Conservation (phyloP, 2,888 invertebrate genomes). For the Hanleya hanleyi region DNA sequence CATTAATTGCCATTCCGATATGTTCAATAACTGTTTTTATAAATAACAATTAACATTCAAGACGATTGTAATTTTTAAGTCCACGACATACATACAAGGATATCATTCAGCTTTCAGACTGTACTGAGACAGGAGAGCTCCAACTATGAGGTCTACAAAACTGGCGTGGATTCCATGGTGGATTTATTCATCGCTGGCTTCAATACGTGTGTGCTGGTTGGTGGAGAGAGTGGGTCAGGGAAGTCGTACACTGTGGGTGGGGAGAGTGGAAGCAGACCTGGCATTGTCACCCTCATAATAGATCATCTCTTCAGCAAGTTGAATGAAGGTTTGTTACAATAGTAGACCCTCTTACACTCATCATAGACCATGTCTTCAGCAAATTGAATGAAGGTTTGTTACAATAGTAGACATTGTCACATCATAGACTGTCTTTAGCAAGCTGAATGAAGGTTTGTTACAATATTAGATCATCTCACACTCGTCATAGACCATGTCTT, state of each 20-base stretch:
- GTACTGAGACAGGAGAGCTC: conserved; percentile 55
- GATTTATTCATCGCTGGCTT: conserved; percentile 67
- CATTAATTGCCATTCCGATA: too few species aligned
- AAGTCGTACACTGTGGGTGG: conserved; percentile 67
- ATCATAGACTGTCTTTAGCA: too few species aligned
- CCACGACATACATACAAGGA: not conserved
- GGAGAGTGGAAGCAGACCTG: conserved; percentile 55
- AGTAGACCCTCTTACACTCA: too few species aligned
- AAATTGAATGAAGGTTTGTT: too few species aligned
- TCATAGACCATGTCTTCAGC: too few species aligned
- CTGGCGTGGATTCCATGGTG: conserved; percentile 59
- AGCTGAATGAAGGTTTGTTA: too few species aligned
- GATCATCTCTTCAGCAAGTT: conserved; percentile 64
- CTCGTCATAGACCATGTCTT: too few species aligned
- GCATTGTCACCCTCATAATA: conserved; percentile 61
- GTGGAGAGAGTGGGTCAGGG: conserved; percentile 68
- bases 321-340: conserved; percentile 54
- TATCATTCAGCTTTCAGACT: conserved; percentile 54
- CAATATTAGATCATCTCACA: too few species aligned
- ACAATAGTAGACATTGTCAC: too few species aligned
- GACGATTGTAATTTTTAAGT: too few species aligned
- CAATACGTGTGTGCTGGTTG: conserved; percentile 65
- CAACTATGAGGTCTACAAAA: conserved; percentile 61
- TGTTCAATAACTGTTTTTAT: too few species aligned
- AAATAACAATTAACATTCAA: too few species aligned